Evolutionary conservation across 1,140 invertebrate species (phyloP), one percentile per base, ranked within the genome.

Genomic region (Caenorhabditis brenneri): DNA sequence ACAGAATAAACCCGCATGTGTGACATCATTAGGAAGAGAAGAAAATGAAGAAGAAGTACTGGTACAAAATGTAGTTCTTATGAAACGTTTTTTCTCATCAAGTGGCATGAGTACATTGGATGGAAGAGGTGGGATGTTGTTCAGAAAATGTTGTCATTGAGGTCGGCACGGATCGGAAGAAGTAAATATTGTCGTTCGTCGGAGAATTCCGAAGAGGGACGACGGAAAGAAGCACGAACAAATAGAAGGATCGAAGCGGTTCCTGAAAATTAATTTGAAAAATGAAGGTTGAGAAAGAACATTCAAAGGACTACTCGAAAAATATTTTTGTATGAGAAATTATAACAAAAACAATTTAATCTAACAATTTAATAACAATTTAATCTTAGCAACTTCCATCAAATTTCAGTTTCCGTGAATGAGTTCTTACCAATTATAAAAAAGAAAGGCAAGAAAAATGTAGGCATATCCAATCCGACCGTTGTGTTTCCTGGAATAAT

Each of bases 71-170:
- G 65, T 10, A 46, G 9, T 24, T 31, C 5, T 65, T 36, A 36
- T 2, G 12, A 1, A 3, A 12, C 58, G 19, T 19, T 10, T 12
- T 7, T 42, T 19, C 29, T 74, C 65, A 74, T 74, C 36, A 74
- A 74, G 65, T 74, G 65, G 65, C 65, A 74, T 74, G 65, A 74
- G 65, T 74, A 39, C 65, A 74, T 74, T 65, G 0, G 12, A 65
- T 2, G 24, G 1, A 31, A 7, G n/a, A 19, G n/a, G n/a, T n/a
- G n/a, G n/a, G 27, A 58, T 12, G 24, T 51, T 22, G 1, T 19
- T 65, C 36, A 74, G 65, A 74, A 74, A 24, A 74, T 74, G 65
- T 74, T 74, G 65, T 74, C 65, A n/a, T 74, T 74, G 65, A 74
- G 65, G 65, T 74, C 65, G 65, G 65, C 65, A 74, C 65, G 65